Percentiles rank a stretch among this genome's conserved stretches.
These are phyloP conservation scores for Caenorhabditis latens DNA, from an alignment of 1,140 invertebrate genomes.

Conservation along the genomic window DNA sequence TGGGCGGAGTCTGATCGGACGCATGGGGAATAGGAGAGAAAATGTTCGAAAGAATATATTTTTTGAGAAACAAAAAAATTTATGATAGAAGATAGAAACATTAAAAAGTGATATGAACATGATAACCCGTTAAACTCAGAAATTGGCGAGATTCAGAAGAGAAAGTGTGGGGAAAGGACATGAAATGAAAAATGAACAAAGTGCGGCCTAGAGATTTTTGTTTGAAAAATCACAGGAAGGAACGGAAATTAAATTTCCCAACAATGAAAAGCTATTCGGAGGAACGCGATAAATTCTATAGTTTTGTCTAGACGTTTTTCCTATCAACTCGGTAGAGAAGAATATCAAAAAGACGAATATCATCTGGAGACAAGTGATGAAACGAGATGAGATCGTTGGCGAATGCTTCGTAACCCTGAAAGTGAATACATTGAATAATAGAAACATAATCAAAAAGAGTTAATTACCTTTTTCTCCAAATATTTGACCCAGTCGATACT, in stretches of 20 bases:
- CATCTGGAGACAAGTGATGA: constrained; percentile 65
- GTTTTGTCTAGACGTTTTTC: neutral
- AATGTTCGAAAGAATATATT: neutral
- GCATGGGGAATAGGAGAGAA: neutral
- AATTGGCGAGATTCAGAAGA: constrained; percentile 27
- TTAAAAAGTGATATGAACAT: neutral
- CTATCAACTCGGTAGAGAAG: constrained; percentile 62
- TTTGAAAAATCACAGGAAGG: neutral
- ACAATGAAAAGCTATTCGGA: neutral
- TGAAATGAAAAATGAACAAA: neutral
- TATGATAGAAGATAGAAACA: neutral
- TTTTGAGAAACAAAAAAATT: constrained; percentile 1
- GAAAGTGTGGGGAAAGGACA: neutral
- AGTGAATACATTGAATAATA: neutral
- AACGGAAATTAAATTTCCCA: constrained; percentile 12
- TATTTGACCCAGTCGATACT: constrained; percentile 37
- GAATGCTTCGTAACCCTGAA: constrained; percentile 66
- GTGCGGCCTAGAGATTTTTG: neutral
- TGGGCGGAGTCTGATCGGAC: neutral
- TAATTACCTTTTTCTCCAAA: constrained; percentile 17
- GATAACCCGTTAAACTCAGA: neutral
- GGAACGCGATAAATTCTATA: neutral
- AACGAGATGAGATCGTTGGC: constrained; percentile 61
- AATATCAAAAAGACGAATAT: constrained; percentile 62
- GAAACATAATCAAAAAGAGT: neutral